Conservation (phyloP, 1,140 invertebrate genomes). For the Monochamus saltuarius region DNA sequence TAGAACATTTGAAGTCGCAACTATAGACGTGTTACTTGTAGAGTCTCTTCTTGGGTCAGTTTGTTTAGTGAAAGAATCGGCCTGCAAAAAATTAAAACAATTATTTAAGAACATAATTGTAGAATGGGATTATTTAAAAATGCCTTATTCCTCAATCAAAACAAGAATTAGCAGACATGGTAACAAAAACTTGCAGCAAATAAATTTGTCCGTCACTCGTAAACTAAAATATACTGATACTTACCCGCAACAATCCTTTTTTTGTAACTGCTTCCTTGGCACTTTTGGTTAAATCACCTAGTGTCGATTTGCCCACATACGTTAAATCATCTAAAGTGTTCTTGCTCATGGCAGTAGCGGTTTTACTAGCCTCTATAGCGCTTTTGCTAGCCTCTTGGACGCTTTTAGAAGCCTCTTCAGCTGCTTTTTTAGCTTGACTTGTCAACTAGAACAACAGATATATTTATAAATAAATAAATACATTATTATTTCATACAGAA, state of each 20-base stretch:
- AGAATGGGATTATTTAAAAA: too few species aligned
- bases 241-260: slow-evolving; percentile 80
- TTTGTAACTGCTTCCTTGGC: slow-evolving; percentile 84
- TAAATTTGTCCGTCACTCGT: too few species aligned
- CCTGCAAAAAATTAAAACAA: slow-evolving; percentile 30
- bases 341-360: slow-evolving; percentile 81
- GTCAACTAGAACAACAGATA: slow-evolving; percentile 67
- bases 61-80: slow-evolving; percentile 43
- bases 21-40: slow-evolving; percentile 53
- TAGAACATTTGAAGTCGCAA: slow-evolving; percentile 51
- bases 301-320: slow-evolving; percentile 81
- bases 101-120: slow-evolving; percentile 12
- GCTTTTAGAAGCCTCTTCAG: slow-evolving; percentile 80
- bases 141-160: too few species aligned
- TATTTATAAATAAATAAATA: neutral
- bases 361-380: slow-evolving; percentile 83
- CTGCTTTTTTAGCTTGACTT: slow-evolving; percentile 83
- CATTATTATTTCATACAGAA: neutral
- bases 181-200: too few species aligned
- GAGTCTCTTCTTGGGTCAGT: slow-evolving; percentile 43
- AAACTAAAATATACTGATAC: too few species aligned
- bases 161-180: too few species aligned
- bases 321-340: slow-evolving; percentile 85
- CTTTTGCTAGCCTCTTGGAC: slow-evolving; percentile 79
- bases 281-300: slow-evolving; percentile 88